A percentile compares a stretch with the other conserved stretches of the same genome.
These are phyloP conservation scores for Drosophila ironensis DNA, from an alignment of 1,140 invertebrate genomes.

Conservation along the genomic window DNA sequence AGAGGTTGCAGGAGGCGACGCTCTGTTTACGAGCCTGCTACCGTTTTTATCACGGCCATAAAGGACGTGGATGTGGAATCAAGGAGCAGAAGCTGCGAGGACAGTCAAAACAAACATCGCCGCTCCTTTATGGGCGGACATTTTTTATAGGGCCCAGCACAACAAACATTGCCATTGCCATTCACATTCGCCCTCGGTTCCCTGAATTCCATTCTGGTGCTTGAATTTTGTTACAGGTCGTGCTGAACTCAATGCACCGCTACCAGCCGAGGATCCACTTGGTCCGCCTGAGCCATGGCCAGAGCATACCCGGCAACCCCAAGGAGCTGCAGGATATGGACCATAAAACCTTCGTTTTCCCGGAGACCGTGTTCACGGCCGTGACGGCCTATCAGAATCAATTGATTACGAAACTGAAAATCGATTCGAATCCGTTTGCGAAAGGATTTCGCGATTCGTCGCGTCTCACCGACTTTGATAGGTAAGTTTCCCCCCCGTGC, in stretches of 20 bases:
- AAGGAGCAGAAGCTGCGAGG: constrained; percentile 13
- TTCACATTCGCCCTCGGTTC: too few species aligned
- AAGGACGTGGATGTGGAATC: constrained; percentile 36
- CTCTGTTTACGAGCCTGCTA: constrained; percentile 62
- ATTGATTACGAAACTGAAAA: constrained; percentile 97
- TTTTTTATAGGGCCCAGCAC: constrained; percentile 62
- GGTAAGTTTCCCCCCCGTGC: constrained; percentile 56
- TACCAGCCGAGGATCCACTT: constrained; percentile 98
- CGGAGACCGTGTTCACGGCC: constrained; percentile 98
- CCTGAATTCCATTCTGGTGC: neutral
- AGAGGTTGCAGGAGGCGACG: constrained; percentile 33
- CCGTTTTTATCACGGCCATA: constrained; percentile 74
- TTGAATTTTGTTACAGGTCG: constrained; percentile 87
- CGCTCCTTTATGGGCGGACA: constrained; percentile 75
- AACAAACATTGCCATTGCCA: constrained; percentile 30
- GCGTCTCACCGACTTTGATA: constrained; percentile 96
- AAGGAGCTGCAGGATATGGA: constrained; percentile 92
- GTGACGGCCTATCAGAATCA: constrained; percentile 99
- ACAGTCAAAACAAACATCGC: constrained; percentile 73
- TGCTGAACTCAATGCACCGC: constrained; percentile 99
- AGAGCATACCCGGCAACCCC: constrained; percentile 89
- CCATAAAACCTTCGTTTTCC: constrained; percentile 96
- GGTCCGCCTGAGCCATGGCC: constrained; percentile 87
- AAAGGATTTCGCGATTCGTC: constrained; percentile 98
- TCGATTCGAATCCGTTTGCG: constrained; percentile 97